Evolutionary conservation across 2,888 invertebrate genomes (phyloP).

Genomic region (Rotaria socialis): DNA sequence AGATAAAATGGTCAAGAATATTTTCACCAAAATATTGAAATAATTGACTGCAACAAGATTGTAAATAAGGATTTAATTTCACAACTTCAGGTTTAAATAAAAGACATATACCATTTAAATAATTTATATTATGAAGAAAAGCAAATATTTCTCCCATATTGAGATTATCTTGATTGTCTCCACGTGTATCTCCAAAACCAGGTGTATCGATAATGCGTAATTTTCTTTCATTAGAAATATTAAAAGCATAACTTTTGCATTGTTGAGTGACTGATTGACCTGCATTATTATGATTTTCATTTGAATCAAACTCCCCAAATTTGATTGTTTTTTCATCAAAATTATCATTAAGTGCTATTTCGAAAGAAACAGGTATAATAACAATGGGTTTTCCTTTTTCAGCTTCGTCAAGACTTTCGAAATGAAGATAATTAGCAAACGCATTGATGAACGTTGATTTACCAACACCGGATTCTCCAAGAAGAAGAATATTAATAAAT

Average conservation of each 20-base stretch:
- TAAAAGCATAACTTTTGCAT: not conserved
- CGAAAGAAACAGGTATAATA: not conserved
- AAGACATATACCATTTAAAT: not conserved
- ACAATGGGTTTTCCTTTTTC: not conserved
- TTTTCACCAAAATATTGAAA: not conserved
- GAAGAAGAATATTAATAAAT: not conserved
- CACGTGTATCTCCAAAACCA: not conserved
- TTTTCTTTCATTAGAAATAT: not conserved
- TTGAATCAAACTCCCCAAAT: not conserved
- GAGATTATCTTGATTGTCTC: not conserved
- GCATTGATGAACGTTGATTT: slow-evolving; percentile 14
- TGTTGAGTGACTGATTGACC: slow-evolving; percentile 4
- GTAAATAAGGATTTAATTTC: not conserved
- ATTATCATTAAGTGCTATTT: not conserved
- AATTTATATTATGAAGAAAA: not conserved
- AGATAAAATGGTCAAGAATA: not conserved
- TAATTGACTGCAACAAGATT: not conserved
- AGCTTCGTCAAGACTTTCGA: not conserved
- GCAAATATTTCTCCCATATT: not conserved
- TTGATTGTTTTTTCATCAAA: not conserved
- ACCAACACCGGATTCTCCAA: not conserved
- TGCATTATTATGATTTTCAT: not conserved
- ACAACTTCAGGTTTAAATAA: not conserved
- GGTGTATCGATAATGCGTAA: not conserved
- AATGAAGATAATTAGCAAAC: not conserved